Evolutionary conservation across 2,113 vertebrate species (phyloP), one percentile per base, ranked within the genome.

Genomic region (Microtus pennsylvanicus): DNA sequence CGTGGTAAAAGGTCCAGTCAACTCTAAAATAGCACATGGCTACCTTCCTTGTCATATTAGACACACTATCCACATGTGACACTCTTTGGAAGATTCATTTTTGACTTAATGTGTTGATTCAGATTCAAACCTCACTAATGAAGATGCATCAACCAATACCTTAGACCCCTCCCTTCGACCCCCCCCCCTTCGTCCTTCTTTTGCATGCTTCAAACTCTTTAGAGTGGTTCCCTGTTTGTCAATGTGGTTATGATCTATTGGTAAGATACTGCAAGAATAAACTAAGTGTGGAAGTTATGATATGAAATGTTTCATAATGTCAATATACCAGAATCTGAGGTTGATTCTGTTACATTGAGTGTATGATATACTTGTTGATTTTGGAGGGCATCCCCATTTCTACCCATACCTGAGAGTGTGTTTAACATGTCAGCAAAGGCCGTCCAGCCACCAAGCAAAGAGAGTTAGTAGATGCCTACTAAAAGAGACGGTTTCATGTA

Each of bases 391-490:
- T 33, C 45, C 33, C 69, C 0, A 52, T 12, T 35, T 81, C 19
- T 82, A 1, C 0, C 0, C 17, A 3, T 7, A 38, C 17, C 82
- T 30, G 45, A 28, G 50, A 67, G 10, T 12, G 4, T 38, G 24
- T 24, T 90, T 80, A 42, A 0, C 6, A n/a, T 50, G 30, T 45
- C 61, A 58, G 17, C 24, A n/a, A 21, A 72, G 33, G 17, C 35
- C 21, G 1, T 30, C 5, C 33, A 2, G 19, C 13, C 28, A 47
- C 26, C 28, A 16, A 65, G 21, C 45, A 69, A 83, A 83, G 14
- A 9, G 13, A 28, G 30, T 0, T 0, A 89, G 8, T 30, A 50
- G 42, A 7, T 2, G 1, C 38, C 11, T 33, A 61, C 17, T 24
- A 8, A 76, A 67, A 77, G 22, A 94, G 3, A 24, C 42, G 1